Percentiles rank a stretch among this genome's conserved stretches.
phyloP scores from a whole-genome alignment of 53 echinoderm and acorn worm genomes.

The Arbacia lixula region DNA sequence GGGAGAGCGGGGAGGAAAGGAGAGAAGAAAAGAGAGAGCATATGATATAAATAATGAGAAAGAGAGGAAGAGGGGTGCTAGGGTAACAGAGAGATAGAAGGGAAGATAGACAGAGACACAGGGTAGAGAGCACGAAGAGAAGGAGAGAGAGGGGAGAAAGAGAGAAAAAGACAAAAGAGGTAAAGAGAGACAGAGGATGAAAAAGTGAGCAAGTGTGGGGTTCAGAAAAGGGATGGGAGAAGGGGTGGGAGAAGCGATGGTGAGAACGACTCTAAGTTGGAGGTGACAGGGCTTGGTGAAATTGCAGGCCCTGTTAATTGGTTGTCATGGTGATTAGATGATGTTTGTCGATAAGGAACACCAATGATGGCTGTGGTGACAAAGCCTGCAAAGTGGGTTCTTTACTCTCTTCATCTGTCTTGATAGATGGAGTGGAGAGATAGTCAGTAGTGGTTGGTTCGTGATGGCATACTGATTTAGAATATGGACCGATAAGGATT shows the following conservation, averaged over 20 bases:
- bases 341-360: slow-evolving; percentile 38
- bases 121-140: neutral
- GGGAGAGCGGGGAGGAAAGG: no score
- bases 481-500: slow-evolving; percentile 28
- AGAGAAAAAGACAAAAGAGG: no score
- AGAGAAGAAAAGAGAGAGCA: no score
- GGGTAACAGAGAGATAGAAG: no score
- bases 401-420: no score
- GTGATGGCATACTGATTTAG: slow-evolving; percentile 41
- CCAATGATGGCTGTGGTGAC: slow-evolving; percentile 5
- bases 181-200: no score
- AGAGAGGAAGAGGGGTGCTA: no score
- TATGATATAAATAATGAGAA: no score
- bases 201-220: no score
- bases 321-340: slow-evolving; percentile 56
- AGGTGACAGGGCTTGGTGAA: slow-evolving; percentile 16
- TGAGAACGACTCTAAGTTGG: no score
- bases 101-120: slow-evolving; percentile 4
- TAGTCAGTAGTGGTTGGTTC: slow-evolving; percentile 49
- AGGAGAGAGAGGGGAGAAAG: neutral
- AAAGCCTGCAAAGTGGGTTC: no score
- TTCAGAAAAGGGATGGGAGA: no score
- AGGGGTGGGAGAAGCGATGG: neutral
- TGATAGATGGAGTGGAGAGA: slow-evolving; percentile 37
- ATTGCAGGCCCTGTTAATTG: slow-evolving; percentile 41